phyloP scores from a whole-genome alignment of 1,140 invertebrate species.

The Drosophila sucinea region DNA sequence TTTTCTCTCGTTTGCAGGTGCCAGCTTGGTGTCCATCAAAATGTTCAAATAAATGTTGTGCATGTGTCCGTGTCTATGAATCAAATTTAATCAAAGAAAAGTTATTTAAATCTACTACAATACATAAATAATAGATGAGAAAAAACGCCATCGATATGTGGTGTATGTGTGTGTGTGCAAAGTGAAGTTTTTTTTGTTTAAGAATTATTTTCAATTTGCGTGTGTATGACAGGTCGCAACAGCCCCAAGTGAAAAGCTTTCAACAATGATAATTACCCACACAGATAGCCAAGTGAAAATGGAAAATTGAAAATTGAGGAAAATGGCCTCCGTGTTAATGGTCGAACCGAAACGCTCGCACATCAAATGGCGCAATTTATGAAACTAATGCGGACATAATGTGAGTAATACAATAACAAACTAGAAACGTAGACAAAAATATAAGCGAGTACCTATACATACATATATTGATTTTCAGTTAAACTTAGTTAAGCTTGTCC shows the following conservation, averaged over 20 bases:
- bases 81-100: background rate
- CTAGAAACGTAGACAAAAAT: background rate
- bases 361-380: conserved; percentile 24
- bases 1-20: background rate
- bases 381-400: conserved; percentile 33
- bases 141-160: conserved; percentile 13
- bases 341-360: conserved; percentile 4
- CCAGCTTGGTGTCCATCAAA: background rate
- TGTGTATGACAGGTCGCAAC: conserved; percentile 2
- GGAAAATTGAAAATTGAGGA: conserved; percentile 27
- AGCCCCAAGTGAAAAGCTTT: conserved; percentile 24
- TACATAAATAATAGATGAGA: conserved; percentile 4
- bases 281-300: conserved; percentile 22
- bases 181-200: conserved; percentile 29
- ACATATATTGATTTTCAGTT: conserved; percentile 14
- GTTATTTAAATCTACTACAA: conserved; percentile 22
- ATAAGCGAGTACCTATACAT: background rate
- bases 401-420: conserved; percentile 46
- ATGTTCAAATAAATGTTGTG: conserved; percentile 7
- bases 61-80: conserved; percentile 1
- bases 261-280: conserved; percentile 22
- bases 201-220: conserved; percentile 16
- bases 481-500: background rate
- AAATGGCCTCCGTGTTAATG: conserved; percentile 15
- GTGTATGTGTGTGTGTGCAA: conserved; percentile 28